These are phyloP conservation scores for Neogale vison DNA, from an alignment of 2,113 vertebrate genomes.

Conservation along the genomic window DNA sequence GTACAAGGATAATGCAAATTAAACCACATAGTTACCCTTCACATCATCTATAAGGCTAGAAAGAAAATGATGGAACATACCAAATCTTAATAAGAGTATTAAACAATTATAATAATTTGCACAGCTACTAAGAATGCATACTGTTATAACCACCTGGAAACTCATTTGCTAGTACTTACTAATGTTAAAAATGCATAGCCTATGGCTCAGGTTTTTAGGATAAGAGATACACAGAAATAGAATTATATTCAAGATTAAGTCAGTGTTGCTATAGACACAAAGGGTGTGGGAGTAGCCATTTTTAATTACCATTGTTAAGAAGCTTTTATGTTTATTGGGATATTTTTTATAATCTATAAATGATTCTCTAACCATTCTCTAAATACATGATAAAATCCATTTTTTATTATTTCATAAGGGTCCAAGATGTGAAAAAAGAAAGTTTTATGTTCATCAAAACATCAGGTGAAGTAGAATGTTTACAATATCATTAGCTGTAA, in stretches of 20 bases:
- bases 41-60: not conserved
- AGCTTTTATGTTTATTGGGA: too few species aligned
- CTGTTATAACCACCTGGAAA: not conserved
- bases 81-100: not conserved
- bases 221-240: not conserved
- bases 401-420: not conserved
- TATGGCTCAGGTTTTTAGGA: not conserved
- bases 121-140: not conserved
- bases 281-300: not conserved
- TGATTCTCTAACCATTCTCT: not conserved
- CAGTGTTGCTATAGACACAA: not conserved
- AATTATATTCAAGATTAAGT: not conserved
- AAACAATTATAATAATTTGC: not conserved
- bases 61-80: not conserved
- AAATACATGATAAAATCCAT: not conserved
- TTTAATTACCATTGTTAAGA: not conserved
- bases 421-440: not conserved
- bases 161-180: not conserved
- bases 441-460: not conserved
- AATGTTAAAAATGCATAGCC: not conserved
- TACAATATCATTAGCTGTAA: not conserved
- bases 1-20: not conserved
- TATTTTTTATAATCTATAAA: not conserved
- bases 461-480: not conserved
- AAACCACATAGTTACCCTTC: too few species aligned